phyloP scores from a whole-genome alignment of 1,140 invertebrate species.

The Pogonus chalceus region DNA sequence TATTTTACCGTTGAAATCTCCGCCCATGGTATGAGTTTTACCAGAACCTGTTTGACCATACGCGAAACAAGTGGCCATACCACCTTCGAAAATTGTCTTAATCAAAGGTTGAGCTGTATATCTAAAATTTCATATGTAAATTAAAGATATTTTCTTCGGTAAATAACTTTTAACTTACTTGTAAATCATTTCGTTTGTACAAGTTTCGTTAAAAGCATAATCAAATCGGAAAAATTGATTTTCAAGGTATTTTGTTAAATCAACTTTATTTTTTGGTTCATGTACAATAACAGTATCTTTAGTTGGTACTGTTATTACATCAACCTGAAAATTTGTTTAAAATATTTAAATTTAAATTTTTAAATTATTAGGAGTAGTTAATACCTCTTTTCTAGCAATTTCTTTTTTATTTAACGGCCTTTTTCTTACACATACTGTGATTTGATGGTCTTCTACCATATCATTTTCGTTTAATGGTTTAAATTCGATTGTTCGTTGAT shows the following conservation, averaged over 20 bases:
- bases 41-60: constrained; percentile 84
- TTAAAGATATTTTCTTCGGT: background rate
- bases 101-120: constrained; percentile 78
- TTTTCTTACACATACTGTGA: constrained; percentile 96
- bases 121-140: too few species aligned
- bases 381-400: constrained; percentile 62
- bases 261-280: constrained; percentile 74
- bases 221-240: constrained; percentile 77
- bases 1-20: constrained; percentile 63
- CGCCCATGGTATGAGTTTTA: constrained; percentile 79
- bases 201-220: constrained; percentile 73
- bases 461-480: constrained; percentile 81
- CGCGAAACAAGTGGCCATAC: constrained; percentile 85
- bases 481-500: constrained; percentile 82
- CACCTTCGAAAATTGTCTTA: constrained; percentile 77
- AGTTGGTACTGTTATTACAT: constrained; percentile 70
- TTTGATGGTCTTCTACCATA: constrained; percentile 89
- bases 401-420: constrained; percentile 95
- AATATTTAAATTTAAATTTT: too few species aligned
- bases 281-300: constrained; percentile 71
- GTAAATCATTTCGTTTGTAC: constrained; percentile 71
- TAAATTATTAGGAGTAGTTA: too few species aligned
- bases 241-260: constrained; percentile 75
- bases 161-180: constrained; percentile 39
- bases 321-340: constrained; percentile 36